Evolutionary conservation across 2,797 vertebrate species (phyloP).

Genomic region (Ciconia nigra): DNA sequence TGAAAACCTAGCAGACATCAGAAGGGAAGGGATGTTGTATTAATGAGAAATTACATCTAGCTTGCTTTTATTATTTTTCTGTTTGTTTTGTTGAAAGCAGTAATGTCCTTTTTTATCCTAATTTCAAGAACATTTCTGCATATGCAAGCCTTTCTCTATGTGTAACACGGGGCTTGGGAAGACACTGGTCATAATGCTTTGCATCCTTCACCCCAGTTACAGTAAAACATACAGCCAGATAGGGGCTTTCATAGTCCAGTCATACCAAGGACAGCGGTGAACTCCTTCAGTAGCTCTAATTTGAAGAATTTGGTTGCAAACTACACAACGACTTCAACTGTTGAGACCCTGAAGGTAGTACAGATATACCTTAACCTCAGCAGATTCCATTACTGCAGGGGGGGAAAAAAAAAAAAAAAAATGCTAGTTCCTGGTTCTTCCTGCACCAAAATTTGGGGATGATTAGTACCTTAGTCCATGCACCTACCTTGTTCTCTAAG

Average conservation of each 20-base stretch:
- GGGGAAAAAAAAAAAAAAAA: neutral
- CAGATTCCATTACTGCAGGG: neutral
- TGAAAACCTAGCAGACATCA: neutral
- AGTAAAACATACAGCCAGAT: neutral
- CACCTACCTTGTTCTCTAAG: neutral
- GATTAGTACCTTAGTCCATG: neutral
- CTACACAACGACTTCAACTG: neutral
- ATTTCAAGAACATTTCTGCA: neutral
- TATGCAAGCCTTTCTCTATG: neutral
- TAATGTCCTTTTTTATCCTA: neutral
- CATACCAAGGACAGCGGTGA: neutral
- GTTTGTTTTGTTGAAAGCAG: neutral
- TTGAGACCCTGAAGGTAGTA: neutral
- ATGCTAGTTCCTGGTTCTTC: neutral
- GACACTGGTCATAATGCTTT: rapidly evolving
- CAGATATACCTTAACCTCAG: neutral
- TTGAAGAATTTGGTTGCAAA: neutral
- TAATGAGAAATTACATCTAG: neutral
- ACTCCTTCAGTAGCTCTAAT: neutral
- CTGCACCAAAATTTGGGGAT: neutral
- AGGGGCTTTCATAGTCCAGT: neutral
- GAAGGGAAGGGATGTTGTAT: neutral
- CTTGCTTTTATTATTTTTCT: neutral
- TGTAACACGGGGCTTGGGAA: neutral
- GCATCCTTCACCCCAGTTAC: neutral